Evolutionary conservation across 2,113 vertebrate species (phyloP).

Genomic region (Indicator maculatus): DNA sequence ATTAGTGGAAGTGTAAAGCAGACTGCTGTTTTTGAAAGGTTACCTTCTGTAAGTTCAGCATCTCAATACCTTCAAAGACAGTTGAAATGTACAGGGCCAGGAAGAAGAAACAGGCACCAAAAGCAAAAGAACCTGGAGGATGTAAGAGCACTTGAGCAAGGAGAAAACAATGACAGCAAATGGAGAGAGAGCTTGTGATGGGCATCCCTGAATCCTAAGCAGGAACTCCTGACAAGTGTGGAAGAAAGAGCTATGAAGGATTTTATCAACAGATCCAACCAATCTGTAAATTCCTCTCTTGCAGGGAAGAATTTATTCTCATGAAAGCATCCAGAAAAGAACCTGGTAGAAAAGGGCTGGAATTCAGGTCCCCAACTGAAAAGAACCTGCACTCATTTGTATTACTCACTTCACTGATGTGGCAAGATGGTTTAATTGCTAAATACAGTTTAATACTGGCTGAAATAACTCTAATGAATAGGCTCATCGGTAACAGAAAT

Average conservation of each 20-base stretch:
- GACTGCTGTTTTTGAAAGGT: background rate
- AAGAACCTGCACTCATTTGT: background rate
- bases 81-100: background rate
- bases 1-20: background rate
- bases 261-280: background rate
- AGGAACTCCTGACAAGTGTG: background rate
- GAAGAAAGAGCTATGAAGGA: background rate
- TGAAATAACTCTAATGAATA: background rate
- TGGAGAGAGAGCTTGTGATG: background rate
- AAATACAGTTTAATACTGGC: background rate
- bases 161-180: background rate
- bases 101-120: background rate
- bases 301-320: background rate
- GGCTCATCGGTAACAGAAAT: background rate
- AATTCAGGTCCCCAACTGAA: background rate
- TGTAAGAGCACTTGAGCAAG: background rate
- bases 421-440: background rate
- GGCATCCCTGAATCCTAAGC: background rate
- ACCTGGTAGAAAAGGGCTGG: background rate
- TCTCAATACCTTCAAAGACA: background rate
- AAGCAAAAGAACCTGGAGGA: background rate
- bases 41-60: background rate
- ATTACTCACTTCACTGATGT: background rate
- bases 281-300: background rate
- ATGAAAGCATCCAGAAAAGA: background rate